Evolutionary conservation across 2,797 vertebrate genomes (phyloP), one percentile per base, ranked within the genome.

Genomic region (Schizopygopsis pylzovi): DNA sequence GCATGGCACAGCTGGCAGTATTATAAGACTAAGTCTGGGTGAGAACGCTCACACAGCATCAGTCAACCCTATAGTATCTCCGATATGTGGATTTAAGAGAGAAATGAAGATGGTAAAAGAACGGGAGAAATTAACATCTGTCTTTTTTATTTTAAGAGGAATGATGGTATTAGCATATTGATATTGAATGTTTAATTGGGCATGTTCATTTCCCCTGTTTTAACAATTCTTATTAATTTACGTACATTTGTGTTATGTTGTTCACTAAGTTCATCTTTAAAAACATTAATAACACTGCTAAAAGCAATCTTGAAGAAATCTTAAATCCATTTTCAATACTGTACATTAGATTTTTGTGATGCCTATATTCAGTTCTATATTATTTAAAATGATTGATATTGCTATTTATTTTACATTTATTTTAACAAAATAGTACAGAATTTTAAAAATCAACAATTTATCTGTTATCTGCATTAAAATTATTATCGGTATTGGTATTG

Each of bases 1-100:
- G 85, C 93, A 94, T 93, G 94, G 93, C 93, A 94, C 94, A 96
- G 94, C 94, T 95, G 94, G 92, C 90, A 88, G 92, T 88, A 91
- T 93, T 92, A 91, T 87, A 75, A 68, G 90, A 88, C 93, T 93
- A 93, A 94, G 92, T 90, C 91, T 89, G 87, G 85, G 92, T 90
- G 87, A 92, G 93, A 91, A 93, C 88, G 90, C 88, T 88, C 86
- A 77, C 84, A 83, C 72, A 87, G 89, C 92, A 92, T 89, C 89
- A 90, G 89, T 86, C 90, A 59, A 77, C 37, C 7, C 9, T 87
- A 84, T 56, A 67, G 61, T 72, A 67, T 89, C 81, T 89, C 91
- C 83, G 85, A 89, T 77, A 82, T 68, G 77, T 84, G 87, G 90
- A 93, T 93, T 93, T 89, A 81, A 88, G 71, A 87, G 87, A 82